A percentile compares a stretch with the other conserved stretches of the same genome.
Conservation (phyloP, 2,888 invertebrate genomes). For the Phragmatobia fuliginosa region DNA sequence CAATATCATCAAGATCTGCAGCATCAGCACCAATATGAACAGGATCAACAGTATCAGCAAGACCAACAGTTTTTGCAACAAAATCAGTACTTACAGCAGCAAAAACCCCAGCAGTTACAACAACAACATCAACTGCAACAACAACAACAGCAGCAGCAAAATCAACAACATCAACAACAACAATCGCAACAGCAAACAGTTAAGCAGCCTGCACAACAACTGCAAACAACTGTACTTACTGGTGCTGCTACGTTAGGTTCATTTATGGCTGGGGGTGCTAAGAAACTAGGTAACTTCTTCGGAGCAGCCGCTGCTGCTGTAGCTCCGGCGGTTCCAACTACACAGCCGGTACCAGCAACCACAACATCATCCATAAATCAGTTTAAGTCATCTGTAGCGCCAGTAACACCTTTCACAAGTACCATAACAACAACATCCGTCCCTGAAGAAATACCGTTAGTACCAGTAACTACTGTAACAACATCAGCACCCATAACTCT, state of each 20-base stretch:
- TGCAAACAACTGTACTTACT: slow-evolving; percentile 77
- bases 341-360: slow-evolving; percentile 52
- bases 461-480: slow-evolving; percentile 71
- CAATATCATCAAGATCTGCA: slow-evolving; percentile 51
- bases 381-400: slow-evolving; percentile 64
- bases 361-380: slow-evolving; percentile 62
- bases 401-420: slow-evolving; percentile 72
- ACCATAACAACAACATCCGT: slow-evolving; percentile 76
- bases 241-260: slow-evolving; percentile 83
- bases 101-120: slow-evolving; percentile 51
- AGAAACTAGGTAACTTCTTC: slow-evolving; percentile 82
- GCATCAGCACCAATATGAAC: slow-evolving; percentile 55
- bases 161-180: slow-evolving; percentile 72
- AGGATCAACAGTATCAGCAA: slow-evolving; percentile 52
- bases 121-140: slow-evolving; percentile 56
- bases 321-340: slow-evolving; percentile 67
- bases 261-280: slow-evolving; percentile 83
- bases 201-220: slow-evolving; percentile 74
- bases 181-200: slow-evolving; percentile 72
- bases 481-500: slow-evolving; percentile 71
- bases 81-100: slow-evolving; percentile 58
- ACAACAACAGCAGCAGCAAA: slow-evolving; percentile 61
- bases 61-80: slow-evolving; percentile 57
- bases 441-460: slow-evolving; percentile 74
- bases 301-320: slow-evolving; percentile 83